Conservation (phyloP, 2,797 vertebrate species). For the Myiotriccus ornatus region DNA sequence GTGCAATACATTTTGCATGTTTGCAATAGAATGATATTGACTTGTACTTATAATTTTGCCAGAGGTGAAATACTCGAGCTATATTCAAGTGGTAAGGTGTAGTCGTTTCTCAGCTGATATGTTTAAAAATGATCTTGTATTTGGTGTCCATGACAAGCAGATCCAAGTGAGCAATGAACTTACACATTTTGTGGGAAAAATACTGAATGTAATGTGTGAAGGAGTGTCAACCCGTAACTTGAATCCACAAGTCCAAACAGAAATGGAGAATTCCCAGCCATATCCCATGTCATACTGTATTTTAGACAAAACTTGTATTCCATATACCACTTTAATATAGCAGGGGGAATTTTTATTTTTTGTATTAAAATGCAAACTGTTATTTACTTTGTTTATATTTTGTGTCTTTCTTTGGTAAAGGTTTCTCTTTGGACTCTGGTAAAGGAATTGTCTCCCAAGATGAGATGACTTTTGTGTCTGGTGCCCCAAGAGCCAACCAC, state of each 20-base stretch:
- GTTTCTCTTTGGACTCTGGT: constrained; percentile 94
- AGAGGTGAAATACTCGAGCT: neutral
- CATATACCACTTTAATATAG: constrained; percentile 62
- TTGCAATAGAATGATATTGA: neutral
- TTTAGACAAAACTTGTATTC: neutral
- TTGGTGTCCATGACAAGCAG: neutral
- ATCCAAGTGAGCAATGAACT: neutral
- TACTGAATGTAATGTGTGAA: neutral
- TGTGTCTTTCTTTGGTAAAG: constrained; percentile 70
- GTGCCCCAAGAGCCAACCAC: constrained; percentile 94
- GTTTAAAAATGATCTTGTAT: neutral
- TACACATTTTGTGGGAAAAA: neutral
- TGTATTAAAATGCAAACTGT: neutral
- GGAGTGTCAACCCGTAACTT: neutral
- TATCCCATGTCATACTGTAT: too few relatives aligned
- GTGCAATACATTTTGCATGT: constrained; percentile 46
- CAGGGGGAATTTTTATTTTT: neutral
- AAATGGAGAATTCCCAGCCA: neutral
- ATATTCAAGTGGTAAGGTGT: constrained; percentile 44
- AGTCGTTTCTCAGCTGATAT: neutral
- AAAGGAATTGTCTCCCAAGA: constrained; percentile 83
- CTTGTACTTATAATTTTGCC: neutral
- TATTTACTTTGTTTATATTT: neutral
- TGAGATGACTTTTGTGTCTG: constrained; percentile 90
- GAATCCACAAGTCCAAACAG: neutral